phyloP scores from a whole-genome alignment of 2,113 vertebrate genomes.

The Amblyornis subalaris region DNA sequence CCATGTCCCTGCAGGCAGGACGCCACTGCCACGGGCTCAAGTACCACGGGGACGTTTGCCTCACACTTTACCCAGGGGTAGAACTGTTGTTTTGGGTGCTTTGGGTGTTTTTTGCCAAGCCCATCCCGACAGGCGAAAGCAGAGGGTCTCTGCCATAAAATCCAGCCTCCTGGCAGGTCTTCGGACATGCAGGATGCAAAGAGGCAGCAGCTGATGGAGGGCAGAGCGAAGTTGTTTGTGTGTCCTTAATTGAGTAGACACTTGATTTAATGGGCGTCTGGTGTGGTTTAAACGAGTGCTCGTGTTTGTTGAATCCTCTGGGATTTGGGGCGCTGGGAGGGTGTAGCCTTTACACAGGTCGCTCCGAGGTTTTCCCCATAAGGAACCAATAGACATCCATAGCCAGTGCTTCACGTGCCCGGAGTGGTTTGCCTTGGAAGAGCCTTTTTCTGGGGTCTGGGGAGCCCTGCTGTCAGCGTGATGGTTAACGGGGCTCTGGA shows the following conservation, averaged over 20 bases:
- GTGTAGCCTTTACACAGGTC: not conserved
- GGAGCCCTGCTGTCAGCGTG: not conserved
- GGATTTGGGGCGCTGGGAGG: not conserved
- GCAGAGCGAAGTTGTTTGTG: not conserved
- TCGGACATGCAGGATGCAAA: not conserved
- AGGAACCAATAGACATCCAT: not conserved
- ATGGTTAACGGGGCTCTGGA: not conserved
- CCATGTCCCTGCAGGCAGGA: not conserved
- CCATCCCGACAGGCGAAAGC: not conserved
- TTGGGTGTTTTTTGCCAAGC: not conserved
- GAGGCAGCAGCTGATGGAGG: not conserved
- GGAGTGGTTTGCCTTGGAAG: not conserved
- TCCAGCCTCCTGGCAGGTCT: not conserved
- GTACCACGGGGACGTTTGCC: not conserved
- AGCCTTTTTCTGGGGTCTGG: not conserved
- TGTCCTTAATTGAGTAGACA: not conserved
- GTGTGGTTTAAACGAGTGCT: not conserved
- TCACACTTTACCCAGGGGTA: not conserved
- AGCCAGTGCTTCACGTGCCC: not conserved
- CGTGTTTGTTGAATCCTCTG: not conserved
- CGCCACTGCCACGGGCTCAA: not conserved
- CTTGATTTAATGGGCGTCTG: not conserved
- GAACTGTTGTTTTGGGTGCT: not conserved
- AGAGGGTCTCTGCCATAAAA: not conserved
- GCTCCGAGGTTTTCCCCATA: rapidly evolving